phyloP scores from a whole-genome alignment of 53 echinoderm and acorn worm genomes.

The Hippasteria phrygiana region DNA sequence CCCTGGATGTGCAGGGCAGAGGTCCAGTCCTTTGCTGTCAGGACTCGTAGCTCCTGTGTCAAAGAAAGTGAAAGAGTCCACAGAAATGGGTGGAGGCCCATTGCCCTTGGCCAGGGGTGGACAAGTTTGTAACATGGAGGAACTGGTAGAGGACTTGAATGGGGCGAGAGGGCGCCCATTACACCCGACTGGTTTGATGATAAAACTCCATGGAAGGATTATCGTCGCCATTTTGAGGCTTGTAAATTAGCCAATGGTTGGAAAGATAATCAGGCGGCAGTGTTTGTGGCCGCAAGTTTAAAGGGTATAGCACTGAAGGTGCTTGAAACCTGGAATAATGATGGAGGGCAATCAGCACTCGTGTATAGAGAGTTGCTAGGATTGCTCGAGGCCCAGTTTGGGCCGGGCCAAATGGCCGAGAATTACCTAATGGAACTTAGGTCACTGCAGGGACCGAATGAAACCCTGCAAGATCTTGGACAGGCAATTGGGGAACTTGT shows the following conservation, averaged over 20 bases:
- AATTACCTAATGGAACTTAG: slow-evolving; percentile 50
- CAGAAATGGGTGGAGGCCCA: too few relatives aligned
- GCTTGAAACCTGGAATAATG: not conserved
- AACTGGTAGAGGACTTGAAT: not conserved
- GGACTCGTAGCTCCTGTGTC: too few relatives aligned
- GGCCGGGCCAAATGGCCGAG: slow-evolving; percentile 53
- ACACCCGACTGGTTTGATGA: too few relatives aligned
- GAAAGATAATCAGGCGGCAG: slow-evolving; percentile 29
- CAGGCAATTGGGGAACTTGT: slow-evolving; percentile 29
- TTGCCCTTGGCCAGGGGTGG: too few relatives aligned
- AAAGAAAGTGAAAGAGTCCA: too few relatives aligned
- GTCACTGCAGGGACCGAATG: not conserved
- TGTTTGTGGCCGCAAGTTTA: slow-evolving; percentile 56
- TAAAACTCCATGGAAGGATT: too few relatives aligned
- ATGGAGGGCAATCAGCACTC: not conserved
- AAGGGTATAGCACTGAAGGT: slow-evolving; percentile 52
- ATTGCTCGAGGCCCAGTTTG: slow-evolving; percentile 22
- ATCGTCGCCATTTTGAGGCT: too few relatives aligned
- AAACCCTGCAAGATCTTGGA: slow-evolving; percentile 23
- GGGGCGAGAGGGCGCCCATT: slow-evolving; percentile 40
- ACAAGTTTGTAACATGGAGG: too few relatives aligned
- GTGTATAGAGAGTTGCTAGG: too few relatives aligned
- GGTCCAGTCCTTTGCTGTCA: too few relatives aligned
- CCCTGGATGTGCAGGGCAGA: too few relatives aligned
- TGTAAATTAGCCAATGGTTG: too few relatives aligned